Percentiles rank a stretch among this genome's conserved stretches.
Evolutionary conservation across 2,113 vertebrate species (phyloP).

Genomic region (Varanus komodoensis): DNA sequence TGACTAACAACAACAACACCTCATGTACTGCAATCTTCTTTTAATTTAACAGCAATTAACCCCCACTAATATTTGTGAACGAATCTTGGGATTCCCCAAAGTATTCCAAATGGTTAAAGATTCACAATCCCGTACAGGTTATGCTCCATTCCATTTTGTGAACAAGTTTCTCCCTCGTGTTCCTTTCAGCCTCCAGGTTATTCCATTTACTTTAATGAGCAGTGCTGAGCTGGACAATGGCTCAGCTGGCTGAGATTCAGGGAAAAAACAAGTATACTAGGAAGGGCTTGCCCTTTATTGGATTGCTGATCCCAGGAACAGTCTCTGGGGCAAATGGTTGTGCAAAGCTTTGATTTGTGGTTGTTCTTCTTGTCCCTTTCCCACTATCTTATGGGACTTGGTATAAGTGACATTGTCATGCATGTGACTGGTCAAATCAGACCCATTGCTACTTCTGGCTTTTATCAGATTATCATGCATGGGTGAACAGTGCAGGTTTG

Average conservation of each 20-base stretch:
- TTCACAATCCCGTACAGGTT: background rate
- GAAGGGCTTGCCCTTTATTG: background rate
- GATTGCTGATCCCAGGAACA: background rate
- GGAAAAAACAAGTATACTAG: background rate
- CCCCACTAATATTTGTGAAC: background rate
- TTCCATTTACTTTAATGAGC: background rate
- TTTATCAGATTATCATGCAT: background rate
- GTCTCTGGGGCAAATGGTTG: background rate
- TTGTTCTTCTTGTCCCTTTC: background rate
- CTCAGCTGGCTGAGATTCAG: background rate
- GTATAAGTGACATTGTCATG: background rate
- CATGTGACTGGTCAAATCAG: background rate
- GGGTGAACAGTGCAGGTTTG: background rate
- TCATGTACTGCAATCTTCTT: conserved; percentile 13
- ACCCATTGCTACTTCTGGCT: background rate
- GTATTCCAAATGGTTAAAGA: conserved; percentile 13
- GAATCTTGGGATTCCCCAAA: background rate
- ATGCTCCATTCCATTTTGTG: background rate
- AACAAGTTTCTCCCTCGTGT: background rate
- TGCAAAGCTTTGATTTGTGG: background rate
- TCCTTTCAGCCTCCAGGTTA: background rate
- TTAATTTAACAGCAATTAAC: conserved; percentile 46
- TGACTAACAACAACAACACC: background rate
- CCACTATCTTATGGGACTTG: background rate
- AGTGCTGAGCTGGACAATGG: background rate